Base-by-base conservation (phyloP, 2,113 vertebrate genomes). In the Cynopterus brachyotis region DNA sequence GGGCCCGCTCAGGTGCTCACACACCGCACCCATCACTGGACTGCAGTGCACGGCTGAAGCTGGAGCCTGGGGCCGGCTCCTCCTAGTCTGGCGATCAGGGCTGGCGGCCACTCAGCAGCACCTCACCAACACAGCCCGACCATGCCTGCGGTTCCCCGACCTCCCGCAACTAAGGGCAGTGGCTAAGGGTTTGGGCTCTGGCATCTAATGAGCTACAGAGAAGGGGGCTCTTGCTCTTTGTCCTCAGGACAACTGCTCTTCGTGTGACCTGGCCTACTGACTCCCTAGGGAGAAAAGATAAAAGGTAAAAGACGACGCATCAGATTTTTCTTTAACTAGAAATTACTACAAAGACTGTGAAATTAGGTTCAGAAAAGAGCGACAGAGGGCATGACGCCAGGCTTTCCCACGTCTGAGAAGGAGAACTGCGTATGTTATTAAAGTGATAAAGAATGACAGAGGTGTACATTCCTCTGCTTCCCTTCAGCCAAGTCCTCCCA, bases 401-500 rank as follows among this genome's bases (percentile, higher is more conserved):
- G 53, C 32, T 84, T 67, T 40, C 72, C 85, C 32, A 28, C 50
- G 28, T 62, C 66, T 28, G 19, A 70, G 28, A 42, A 95, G 30
- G 89, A 20, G n/a, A 11, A 35, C 3, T 50, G 26, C 9, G 9
- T 10, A 9, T 37, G 24, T 24, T 69, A 32, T 57, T 42, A 57
- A n/a, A 1, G 53, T 0, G 24, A 60, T 5, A 57, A 32, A 72
- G 79, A 69, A 59, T 32, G 40, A 42, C 47, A 53, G 0, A 24
- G 57, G 75, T 3, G 4, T 3, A 1, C 16, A 45, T 11, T 13
- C 53, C 62, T 17, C 1, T 0, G 15, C 24, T 60, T 24, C 37
- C 73, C 73, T 24, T 16, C 40, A 32, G 86, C 72, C 64, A 94
- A 62, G 42, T 67, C 87, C 53, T 60, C 91, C 76, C 76, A 76